A percentile compares a stretch with the other conserved stretches of the same genome.
phyloP scores from a whole-genome alignment of 2,797 vertebrate species.

The Neopelma chrysocephalum region DNA sequence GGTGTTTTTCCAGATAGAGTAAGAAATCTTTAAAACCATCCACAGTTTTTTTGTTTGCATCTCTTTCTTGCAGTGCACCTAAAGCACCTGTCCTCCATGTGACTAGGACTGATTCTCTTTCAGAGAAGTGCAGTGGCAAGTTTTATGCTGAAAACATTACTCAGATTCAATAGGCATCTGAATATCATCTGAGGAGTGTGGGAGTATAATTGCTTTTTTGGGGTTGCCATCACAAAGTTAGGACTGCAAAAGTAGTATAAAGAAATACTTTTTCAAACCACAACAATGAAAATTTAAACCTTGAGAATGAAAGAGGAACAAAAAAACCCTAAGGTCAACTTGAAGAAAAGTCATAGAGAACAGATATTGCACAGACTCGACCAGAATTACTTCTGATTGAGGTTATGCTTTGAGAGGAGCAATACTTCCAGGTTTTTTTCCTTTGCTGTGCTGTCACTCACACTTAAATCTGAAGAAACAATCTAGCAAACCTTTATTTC shows the following conservation, averaged over 20 bases:
- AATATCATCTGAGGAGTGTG: not conserved
- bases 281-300: not conserved
- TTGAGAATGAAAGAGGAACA: not conserved
- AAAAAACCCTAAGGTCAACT: not conserved
- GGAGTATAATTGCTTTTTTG: not conserved
- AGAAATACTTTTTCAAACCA: not conserved
- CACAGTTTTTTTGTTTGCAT: not conserved
- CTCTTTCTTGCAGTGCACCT: not conserved
- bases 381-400: not conserved
- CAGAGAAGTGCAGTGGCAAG: not conserved
- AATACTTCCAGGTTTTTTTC: not conserved
- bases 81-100: not conserved
- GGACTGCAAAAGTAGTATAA: not conserved
- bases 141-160: not conserved
- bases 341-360: not conserved
- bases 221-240: not conserved
- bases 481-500: not conserved
- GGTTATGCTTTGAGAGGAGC: not conserved
- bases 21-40: not conserved
- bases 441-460: not conserved
- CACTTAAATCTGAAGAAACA: not conserved
- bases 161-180: not conserved
- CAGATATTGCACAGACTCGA: fast-evolving
- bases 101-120: not conserved
- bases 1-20: not conserved